phyloP scores from a whole-genome alignment of 30 jellyfish, hydroid and myxozoan species.

The Nemopilema nomurai region DNA sequence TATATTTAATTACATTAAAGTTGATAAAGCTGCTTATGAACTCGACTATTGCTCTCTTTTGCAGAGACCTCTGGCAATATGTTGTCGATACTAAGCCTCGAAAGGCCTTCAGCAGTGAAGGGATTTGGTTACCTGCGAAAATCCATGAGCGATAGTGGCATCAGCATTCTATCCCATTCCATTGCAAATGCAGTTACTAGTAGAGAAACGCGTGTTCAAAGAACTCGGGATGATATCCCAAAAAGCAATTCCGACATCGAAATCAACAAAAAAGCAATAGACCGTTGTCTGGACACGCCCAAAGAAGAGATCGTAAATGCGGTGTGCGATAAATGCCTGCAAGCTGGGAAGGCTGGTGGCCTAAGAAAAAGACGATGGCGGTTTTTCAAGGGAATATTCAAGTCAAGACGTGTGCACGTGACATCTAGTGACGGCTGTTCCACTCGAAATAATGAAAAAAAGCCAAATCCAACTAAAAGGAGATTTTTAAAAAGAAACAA shows the following conservation, averaged over 20 bases:
- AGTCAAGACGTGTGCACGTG: not conserved
- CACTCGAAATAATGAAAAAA: not conserved
- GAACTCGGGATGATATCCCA: not conserved
- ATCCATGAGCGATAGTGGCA: conserved; percentile 36
- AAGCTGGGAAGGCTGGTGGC: not conserved
- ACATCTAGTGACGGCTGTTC: not conserved
- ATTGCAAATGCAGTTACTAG: not conserved
- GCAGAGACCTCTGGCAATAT: not conserved
- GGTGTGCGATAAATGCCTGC: not conserved
- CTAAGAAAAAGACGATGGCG: conserved; percentile 12
- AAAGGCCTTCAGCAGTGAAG: not conserved
- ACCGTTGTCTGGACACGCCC: no score
- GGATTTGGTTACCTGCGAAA: not conserved
- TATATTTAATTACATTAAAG: no score
- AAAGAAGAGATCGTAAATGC: not conserved
- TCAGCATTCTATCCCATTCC: conserved; percentile 20
- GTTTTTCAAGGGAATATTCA: conserved; percentile 1
- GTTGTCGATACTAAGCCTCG: not conserved
- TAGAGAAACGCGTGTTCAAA: not conserved
- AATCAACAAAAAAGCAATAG: no score
- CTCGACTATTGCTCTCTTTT: not conserved
- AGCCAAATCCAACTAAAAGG: not conserved
- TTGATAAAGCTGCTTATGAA: no score
- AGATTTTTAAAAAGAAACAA: not conserved
- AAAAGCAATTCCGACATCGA: not conserved